Evolutionary conservation across 2,113 vertebrate species (phyloP), one percentile per base, ranked within the genome.

Genomic region (Lepus timidus): DNA sequence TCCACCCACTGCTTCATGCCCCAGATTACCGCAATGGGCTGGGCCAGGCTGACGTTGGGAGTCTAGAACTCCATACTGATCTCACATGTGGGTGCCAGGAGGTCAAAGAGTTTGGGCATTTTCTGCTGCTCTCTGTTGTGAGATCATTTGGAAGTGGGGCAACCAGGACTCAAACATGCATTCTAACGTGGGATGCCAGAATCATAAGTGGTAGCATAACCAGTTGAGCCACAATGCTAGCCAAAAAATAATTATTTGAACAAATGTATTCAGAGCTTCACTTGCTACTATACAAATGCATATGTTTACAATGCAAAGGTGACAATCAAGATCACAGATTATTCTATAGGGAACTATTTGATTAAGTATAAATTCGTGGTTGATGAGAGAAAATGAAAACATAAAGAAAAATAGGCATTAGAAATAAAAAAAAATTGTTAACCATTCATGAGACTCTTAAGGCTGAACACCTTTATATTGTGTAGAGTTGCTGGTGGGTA

Each of bases 401-500:
- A 49, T 16, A 27, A 36, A 5, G 31, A 20, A 22, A 86, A 62
- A 64, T 2, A 70, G 6, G 3, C 8, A 39, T 62, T 85, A 80
- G 33, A 49, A 84, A 52, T 62, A 55, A 73, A 67, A 73, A 67
- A 13, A 12, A 71, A 83, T 7, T 49, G 9, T 5, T 65, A 78
- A 78, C 52, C 62, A 49, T 16, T n/a, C 20, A 20, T n/a, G 8
- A 6, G 25, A 55, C 9, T 25, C 16, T n/a, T 61, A 39, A 73
- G 2, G 11, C 20, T 49, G 0, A 17, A 25, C 3, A 44, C 6
- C 8, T 82, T 29, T 22, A 36, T 2, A 0, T 49, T 0, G 19
- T 11, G 4, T 29, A 44, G 10, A 33, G 9, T 12, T 39, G 1
- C 10, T 31, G 3, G 33, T 31, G 4, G 23, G 4, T 33, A 78